phyloP scores from a whole-genome alignment of 2,888 invertebrate genomes.

The Coremacera marginata region DNA sequence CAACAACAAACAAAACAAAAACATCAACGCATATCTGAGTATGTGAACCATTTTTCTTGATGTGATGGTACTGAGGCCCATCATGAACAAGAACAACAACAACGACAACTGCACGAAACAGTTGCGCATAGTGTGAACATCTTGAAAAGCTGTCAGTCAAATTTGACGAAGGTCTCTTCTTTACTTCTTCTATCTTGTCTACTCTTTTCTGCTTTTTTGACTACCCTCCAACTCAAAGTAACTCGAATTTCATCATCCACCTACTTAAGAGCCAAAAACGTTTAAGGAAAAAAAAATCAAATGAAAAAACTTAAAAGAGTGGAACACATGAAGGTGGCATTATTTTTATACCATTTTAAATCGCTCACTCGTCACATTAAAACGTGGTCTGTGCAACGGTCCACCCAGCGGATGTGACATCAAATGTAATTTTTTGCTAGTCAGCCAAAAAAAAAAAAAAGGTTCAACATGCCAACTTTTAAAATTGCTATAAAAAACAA shows the following conservation, averaged over 20 bases:
- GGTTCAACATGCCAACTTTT: neutral
- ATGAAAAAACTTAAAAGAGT: neutral
- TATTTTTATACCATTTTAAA: slow-evolving; percentile 55
- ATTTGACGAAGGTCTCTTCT: slow-evolving; percentile 64
- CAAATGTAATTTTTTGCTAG: neutral
- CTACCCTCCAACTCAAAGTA: neutral
- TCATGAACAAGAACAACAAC: neutral
- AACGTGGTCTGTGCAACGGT: slow-evolving; percentile 42
- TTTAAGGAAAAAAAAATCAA: slow-evolving; percentile 7
- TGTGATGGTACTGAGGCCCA: no score
- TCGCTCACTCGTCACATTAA: slow-evolving; percentile 60
- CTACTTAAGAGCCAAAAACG: slow-evolving; percentile 15
- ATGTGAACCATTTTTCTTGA: slow-evolving; percentile 48
- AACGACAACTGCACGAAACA: neutral
- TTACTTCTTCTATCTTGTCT: neutral
- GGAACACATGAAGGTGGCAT: neutral
- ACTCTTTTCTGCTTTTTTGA: neutral
- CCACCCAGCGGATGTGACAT: neutral
- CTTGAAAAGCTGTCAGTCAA: slow-evolving; percentile 67
- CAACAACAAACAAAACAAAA: neutral
- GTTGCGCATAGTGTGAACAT: slow-evolving; percentile 60
- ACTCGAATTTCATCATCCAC: neutral
- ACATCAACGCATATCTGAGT: neutral
- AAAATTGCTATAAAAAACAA: neutral
- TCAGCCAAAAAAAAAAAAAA: neutral